A percentile compares a stretch with the other conserved stretches of the same genome.
These are phyloP conservation scores for Stigmatopora nigra DNA, from an alignment of 2,113 vertebrate genomes.

Conservation along the genomic window DNA sequence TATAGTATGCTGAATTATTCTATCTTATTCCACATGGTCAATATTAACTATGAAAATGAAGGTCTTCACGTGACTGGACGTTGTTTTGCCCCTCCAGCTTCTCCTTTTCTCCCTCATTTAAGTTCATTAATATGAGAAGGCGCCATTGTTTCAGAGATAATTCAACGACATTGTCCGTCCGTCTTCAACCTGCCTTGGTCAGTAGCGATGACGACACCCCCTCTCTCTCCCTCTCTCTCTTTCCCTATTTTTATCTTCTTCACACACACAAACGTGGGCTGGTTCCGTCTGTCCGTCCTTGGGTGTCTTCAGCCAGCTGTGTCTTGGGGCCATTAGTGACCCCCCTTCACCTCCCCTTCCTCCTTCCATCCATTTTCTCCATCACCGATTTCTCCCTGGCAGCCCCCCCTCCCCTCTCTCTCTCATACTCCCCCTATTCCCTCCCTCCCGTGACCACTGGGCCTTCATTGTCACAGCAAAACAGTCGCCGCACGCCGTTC, in stretches of 20 bases:
- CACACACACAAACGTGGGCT: slow-evolving; percentile 10
- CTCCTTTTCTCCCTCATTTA: slow-evolving; percentile 59
- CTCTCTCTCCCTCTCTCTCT: slow-evolving; percentile 39
- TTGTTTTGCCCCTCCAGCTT: slow-evolving; percentile 56
- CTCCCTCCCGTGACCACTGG: slow-evolving; percentile 54
- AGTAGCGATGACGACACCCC: slow-evolving; percentile 34
- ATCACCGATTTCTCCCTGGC: slow-evolving; percentile 57
- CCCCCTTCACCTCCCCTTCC: slow-evolving; percentile 19
- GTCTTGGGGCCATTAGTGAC: slow-evolving; percentile 60
- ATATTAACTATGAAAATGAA: slow-evolving; percentile 9
- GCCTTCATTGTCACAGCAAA: slow-evolving; percentile 53
- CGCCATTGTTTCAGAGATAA: slow-evolving; percentile 45
- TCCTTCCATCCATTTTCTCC: slow-evolving; percentile 59
- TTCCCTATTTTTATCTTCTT: slow-evolving; percentile 58
- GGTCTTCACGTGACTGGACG: slow-evolving; percentile 37
- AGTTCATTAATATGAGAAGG: slow-evolving; percentile 54
- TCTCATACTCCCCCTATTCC: too few relatives aligned
- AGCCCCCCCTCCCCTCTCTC: slow-evolving; percentile 38
- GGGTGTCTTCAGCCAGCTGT: slow-evolving; percentile 66
- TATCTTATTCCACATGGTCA: too few relatives aligned
- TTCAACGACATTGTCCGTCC: slow-evolving; percentile 40
- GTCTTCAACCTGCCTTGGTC: slow-evolving; percentile 32
- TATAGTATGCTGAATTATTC: too few relatives aligned
- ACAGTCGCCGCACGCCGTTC: slow-evolving; percentile 30
- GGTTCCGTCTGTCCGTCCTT: slow-evolving; percentile 51